Evolutionary conservation across 2,797 vertebrate species (phyloP), one percentile per base, ranked within the genome.

Genomic region (Lutjanus argentimaculatus): DNA sequence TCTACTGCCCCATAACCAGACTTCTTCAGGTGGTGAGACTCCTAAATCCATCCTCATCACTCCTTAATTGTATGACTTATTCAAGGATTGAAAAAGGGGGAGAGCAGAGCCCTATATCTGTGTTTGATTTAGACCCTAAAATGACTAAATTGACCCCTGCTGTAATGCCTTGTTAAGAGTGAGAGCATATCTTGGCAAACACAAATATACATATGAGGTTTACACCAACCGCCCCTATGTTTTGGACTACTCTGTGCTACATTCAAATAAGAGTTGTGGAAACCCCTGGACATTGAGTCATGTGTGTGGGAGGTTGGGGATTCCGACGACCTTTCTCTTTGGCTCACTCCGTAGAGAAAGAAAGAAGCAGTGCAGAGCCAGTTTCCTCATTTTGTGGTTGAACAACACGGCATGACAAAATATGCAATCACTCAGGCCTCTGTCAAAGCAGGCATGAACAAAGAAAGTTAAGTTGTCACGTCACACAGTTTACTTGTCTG

Each of bases 281-380:
- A 96, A 95, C 78, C 94, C 96, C 96, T 96, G 93, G 91, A 94
- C 91, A 92, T 63, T 95, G 94, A 95, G 90, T 96, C 95, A 95
- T 79, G 67, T 75, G 91, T 75, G 95, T 94, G 83, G 95, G 95
- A 75, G 89, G 84, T 30, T 68, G 96, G 96, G 96, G 95, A 96
- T 96, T 96, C 96, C 95, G 63, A 79, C 79, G 56, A 91, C 89
- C 84, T 92, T 91, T 93, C 88, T 80, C 80, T 91, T 87, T 88
- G 72, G 70, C 75, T 90, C n/a, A 0, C 73, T 63, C 46, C 7
- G 22, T 4, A 49, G 68, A 86, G 85, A 85, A 80, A 91, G 81
- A 90, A 85, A 78, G 80, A 81, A 73, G 53, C 67, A 45, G 67
- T 19, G 46, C 76, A 62, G 22, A 80, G 74, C 73, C 64, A 86